Conservation (phyloP, 2,888 invertebrate species). For the Therioaphis trifolii region DNA sequence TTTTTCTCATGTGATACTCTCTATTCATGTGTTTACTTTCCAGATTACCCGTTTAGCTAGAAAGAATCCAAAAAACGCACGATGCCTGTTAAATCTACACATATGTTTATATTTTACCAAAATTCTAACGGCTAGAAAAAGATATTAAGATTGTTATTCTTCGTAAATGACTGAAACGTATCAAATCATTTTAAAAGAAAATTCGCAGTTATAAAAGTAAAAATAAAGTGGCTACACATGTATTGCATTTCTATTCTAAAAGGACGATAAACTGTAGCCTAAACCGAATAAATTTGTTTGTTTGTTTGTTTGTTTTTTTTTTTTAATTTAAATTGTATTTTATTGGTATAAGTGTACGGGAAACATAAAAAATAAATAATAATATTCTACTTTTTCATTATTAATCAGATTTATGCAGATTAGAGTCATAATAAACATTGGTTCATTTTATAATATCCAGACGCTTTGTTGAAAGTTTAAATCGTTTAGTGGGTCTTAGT, state of each 20-base stretch:
- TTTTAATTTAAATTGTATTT: neutral
- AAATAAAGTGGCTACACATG: neutral
- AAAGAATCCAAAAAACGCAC: slow-evolving; percentile 11
- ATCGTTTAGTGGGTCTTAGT: neutral
- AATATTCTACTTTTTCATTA: neutral
- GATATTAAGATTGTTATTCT: neutral
- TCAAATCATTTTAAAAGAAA: neutral
- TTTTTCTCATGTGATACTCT: slow-evolving; percentile 39
- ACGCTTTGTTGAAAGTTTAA: neutral
- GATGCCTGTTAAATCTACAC: neutral
- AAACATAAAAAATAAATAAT: neutral
- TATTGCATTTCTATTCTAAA: neutral
- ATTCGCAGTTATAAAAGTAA: neutral
- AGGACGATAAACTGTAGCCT: neutral
- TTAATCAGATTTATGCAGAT: neutral
- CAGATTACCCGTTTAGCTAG: slow-evolving; percentile 26
- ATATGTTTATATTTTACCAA: neutral
- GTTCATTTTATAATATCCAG: neutral
- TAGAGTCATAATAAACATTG: neutral
- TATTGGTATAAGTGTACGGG: neutral
- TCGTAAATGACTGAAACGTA: neutral
- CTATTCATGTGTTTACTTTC: slow-evolving; percentile 36
- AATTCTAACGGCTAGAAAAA: neutral
- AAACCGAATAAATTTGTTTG: too few relatives aligned
- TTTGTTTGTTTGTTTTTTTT: neutral